A percentile compares a stretch with the other conserved stretches of the same genome.
Evolutionary conservation across 2,113 vertebrate genomes (phyloP).

Genomic region (Shinisaurus crocodilurus): DNA sequence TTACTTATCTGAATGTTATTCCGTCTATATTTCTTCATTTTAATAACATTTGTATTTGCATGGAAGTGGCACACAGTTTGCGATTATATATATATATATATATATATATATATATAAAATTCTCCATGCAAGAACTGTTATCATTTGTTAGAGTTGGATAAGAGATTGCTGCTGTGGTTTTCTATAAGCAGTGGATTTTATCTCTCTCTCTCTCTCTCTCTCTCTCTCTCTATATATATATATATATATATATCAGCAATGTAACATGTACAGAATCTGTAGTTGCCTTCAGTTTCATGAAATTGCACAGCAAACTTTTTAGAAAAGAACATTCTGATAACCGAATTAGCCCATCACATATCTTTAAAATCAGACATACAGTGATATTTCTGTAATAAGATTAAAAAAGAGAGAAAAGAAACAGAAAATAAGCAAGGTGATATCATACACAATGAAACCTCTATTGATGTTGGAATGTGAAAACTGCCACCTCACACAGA

Average conservation of each 20-base stretch:
- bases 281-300: constrained; percentile 4
- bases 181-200: constrained; percentile 10
- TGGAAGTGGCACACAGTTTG: constrained; percentile 17
- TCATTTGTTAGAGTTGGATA: constrained; percentile 23
- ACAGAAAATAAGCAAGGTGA: not conserved
- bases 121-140: constrained; percentile 46
- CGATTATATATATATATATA: not conserved
- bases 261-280: not conserved
- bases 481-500: not conserved
- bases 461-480: not conserved
- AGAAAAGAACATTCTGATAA: not conserved
- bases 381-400: fast-evolving
- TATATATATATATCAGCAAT: too few species aligned
- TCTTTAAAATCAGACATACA: not conserved
- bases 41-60: not conserved
- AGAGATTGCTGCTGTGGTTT: not conserved
- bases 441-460: not conserved
- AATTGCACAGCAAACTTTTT: constrained; percentile 8
- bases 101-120: constrained; percentile 35
- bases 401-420: not conserved
- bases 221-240: too few species aligned
- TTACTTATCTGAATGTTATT: constrained; percentile 43
- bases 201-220: constrained; percentile 9
- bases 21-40: constrained; percentile 63
- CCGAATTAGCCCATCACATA: not conserved